These are phyloP conservation scores for Chloromyia formosa DNA, from an alignment of 2,888 invertebrate genomes.

Conservation along the genomic window DNA sequence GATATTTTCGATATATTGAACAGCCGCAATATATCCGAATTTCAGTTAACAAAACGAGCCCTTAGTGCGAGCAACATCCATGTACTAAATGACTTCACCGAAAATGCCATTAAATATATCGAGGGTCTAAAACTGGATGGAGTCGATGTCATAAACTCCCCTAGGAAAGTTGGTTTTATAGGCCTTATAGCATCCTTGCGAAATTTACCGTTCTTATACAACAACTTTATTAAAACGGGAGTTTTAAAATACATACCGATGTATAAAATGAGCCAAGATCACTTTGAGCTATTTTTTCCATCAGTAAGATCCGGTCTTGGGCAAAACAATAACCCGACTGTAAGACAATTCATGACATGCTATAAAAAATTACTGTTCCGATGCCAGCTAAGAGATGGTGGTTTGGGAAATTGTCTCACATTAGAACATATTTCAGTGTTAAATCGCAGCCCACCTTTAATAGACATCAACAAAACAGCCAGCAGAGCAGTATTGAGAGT, in stretches of 20 bases:
- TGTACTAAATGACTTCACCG: not conserved
- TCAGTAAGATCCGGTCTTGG: not conserved
- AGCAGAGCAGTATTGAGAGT: too few relatives aligned
- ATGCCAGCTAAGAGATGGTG: not conserved
- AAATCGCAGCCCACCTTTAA: not conserved
- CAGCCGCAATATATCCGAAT: not conserved
- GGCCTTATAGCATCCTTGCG: slow-evolving; percentile 4
- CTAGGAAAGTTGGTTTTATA: slow-evolving; percentile 13
- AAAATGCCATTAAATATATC: slow-evolving; percentile 27
- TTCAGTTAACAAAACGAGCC: not conserved
- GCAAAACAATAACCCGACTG: not conserved
- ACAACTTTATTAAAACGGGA: slow-evolving; percentile 1
- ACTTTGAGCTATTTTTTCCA: too few relatives aligned
- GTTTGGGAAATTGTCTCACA: not conserved
- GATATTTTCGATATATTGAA: too few relatives aligned
- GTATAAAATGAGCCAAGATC: slow-evolving; percentile 21
- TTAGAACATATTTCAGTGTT: not conserved
- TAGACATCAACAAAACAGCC: too few relatives aligned
- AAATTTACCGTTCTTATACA: slow-evolving; percentile 12
- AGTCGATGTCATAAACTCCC: not conserved
- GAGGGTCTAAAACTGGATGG: slow-evolving; percentile 1
- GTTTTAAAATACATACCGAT: slow-evolving; percentile 6
- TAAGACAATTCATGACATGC: not conserved
- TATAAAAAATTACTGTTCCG: not conserved
- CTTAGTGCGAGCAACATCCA: not conserved